phyloP scores from a whole-genome alignment of 1,140 invertebrate species.

The Metopolophium dirhodum region DNA sequence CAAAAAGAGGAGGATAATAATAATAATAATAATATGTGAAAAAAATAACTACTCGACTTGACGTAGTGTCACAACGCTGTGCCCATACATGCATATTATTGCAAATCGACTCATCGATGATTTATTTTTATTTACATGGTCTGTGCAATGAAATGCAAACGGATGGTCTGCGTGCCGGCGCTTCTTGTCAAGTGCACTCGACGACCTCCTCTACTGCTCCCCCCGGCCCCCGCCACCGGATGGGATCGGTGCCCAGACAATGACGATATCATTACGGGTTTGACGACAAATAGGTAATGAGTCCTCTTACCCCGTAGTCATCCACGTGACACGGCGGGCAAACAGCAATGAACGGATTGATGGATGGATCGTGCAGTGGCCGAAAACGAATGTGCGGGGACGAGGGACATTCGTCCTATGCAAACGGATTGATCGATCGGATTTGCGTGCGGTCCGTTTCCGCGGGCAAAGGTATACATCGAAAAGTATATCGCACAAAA shows the following conservation, averaged over 20 bases:
- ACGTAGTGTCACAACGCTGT: background rate
- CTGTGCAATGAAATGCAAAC: background rate
- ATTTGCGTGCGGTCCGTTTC: background rate
- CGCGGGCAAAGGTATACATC: background rate
- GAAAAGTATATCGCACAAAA: background rate
- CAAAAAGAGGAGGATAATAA: background rate
- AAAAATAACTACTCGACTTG: background rate
- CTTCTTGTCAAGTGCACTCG: background rate
- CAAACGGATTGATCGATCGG: conserved; percentile 27
- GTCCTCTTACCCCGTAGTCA: background rate
- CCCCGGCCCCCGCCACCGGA: background rate
- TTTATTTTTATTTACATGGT: background rate
- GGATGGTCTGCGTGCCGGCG: background rate
- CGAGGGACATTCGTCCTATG: conserved; percentile 10
- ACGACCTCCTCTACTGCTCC: background rate
- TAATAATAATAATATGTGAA: background rate
- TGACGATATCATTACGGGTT: background rate
- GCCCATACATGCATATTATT: background rate
- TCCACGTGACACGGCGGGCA: too few species aligned
- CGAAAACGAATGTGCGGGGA: background rate
- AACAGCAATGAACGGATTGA: conserved; percentile 7
- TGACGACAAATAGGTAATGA: conserved; percentile 1
- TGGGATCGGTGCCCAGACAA: background rate
- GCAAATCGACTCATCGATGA: background rate
- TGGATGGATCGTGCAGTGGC: background rate